Percentiles rank a stretch among this genome's conserved stretches.
Evolutionary conservation across 2,113 vertebrate species (phyloP).

Genomic region (Brienomyrus longianalis): DNA sequence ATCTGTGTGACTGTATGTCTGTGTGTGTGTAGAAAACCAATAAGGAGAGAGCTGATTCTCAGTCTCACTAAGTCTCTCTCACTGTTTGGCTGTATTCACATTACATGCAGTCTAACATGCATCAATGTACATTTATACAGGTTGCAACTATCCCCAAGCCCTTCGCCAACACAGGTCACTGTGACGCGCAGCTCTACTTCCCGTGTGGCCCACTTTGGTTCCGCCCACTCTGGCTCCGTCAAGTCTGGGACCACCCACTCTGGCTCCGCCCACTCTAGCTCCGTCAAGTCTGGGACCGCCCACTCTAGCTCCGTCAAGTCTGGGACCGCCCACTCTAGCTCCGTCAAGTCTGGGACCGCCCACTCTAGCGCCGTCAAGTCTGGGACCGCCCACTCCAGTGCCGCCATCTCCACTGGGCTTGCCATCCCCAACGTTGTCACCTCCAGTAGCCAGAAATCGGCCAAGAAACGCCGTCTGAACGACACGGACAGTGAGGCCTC

Average conservation of each 20-base stretch:
- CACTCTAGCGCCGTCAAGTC: background rate
- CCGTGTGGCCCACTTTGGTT: conserved; percentile 23
- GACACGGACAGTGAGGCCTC: conserved; percentile 62
- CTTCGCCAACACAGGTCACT: conserved; percentile 56
- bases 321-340: background rate
- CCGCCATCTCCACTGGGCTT: background rate
- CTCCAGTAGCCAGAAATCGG: conserved; percentile 36
- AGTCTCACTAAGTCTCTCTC: background rate
- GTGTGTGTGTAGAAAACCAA: background rate
- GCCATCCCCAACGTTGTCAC: conserved; percentile 9
- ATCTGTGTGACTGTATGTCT: background rate
- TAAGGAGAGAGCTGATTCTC: background rate
- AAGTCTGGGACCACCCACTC: background rate
- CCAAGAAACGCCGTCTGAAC: conserved; percentile 82
- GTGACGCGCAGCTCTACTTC: conserved; percentile 55
- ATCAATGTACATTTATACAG: conserved; percentile 43
- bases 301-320: background rate
- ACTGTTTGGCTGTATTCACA: background rate
- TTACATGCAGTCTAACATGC: background rate
- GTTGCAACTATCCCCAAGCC: conserved; percentile 83
- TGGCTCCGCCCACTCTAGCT: background rate
- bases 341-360: background rate
- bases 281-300: background rate
- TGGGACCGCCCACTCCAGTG: background rate
- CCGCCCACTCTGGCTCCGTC: background rate